These are phyloP conservation scores for Tipula vernalis DNA, from an alignment of 2,888 invertebrate species.

Conservation along the genomic window DNA sequence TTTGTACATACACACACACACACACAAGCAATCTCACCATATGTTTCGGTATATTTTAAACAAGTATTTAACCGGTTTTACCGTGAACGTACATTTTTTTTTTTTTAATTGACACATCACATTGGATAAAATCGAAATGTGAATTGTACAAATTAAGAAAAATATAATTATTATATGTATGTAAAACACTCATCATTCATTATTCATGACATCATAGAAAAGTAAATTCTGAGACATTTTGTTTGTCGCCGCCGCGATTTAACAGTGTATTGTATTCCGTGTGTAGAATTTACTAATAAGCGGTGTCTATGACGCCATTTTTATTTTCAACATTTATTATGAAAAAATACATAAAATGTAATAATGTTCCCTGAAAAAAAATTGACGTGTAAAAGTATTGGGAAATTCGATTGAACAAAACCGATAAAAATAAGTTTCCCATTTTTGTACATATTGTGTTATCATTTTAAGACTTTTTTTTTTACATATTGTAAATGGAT, in stretches of 20 bases:
- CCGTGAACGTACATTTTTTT: background rate
- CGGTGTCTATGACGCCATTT: slow-evolving; percentile 6
- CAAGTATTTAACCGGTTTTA: background rate
- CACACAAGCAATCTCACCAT: background rate
- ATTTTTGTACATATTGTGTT: background rate
- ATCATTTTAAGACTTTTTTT: background rate
- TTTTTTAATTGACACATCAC: background rate
- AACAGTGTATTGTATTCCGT: background rate
- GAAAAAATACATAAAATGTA: background rate
- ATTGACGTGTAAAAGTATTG: background rate
- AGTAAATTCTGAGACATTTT: background rate
- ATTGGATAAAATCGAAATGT: background rate
- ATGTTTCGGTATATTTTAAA: background rate
- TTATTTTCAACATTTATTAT: background rate
- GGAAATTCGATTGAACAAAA: background rate
- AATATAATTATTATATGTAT: background rate
- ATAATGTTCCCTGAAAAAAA: background rate
- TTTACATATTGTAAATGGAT: background rate
- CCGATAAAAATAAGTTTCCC: background rate
- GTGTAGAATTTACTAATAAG: background rate
- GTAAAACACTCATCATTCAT: background rate
- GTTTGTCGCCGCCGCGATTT: background rate
- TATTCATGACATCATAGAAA: background rate
- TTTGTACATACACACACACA: background rate
- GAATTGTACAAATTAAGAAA: background rate